A percentile compares a stretch with the other conserved stretches of the same genome.
Evolutionary conservation across 2,113 vertebrate genomes (phyloP).

Genomic region (Rhinolophus sinicus): DNA sequence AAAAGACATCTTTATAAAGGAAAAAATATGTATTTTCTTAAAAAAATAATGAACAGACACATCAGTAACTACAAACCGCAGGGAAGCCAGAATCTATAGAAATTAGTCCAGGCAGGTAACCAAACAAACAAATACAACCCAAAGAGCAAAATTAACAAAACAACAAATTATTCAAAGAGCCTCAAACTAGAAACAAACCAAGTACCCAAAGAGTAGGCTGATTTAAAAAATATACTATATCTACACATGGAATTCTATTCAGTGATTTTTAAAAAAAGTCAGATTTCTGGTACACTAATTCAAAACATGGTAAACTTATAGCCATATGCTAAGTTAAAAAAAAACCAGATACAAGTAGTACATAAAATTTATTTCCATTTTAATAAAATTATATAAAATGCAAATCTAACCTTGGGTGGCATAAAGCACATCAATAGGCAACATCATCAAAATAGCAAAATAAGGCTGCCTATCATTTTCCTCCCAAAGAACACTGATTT

Average conservation of each 20-base stretch:
- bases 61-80: background rate
- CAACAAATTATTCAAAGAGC: background rate
- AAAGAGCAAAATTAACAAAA: background rate
- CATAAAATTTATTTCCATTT: slow-evolving; percentile 7
- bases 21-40: background rate
- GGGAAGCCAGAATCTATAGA: background rate
- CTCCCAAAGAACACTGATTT: background rate
- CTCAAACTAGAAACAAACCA: background rate
- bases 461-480: background rate
- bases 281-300: background rate
- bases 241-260: background rate
- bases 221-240: background rate
- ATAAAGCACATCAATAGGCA: background rate
- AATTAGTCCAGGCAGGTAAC: background rate
- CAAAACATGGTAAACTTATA: background rate
- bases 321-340: background rate
- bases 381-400: background rate
- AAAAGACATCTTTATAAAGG: background rate
- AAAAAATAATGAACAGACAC: background rate
- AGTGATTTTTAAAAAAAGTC: background rate
- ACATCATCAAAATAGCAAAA: background rate
- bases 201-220: background rate
- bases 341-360: background rate
- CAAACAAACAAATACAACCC: background rate
- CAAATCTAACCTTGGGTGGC: background rate